phyloP scores from a whole-genome alignment of 1,140 invertebrate genomes.

The Drosophila nigromelanica region DNA sequence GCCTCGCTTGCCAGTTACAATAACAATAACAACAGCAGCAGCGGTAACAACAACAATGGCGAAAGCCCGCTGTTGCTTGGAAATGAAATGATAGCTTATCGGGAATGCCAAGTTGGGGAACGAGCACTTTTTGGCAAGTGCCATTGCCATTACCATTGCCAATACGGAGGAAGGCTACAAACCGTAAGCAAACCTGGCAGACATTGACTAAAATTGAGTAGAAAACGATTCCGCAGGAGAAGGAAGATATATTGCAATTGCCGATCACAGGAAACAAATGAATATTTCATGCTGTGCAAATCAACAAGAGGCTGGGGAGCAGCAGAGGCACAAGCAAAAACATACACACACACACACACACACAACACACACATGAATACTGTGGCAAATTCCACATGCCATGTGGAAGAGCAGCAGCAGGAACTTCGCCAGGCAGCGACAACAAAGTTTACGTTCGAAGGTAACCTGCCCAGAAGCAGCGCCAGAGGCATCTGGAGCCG shows the following conservation, averaged over 20 bases:
- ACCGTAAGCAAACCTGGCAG: slow-evolving; percentile 62
- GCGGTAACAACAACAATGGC: slow-evolving; percentile 31
- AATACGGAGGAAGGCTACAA: slow-evolving; percentile 50
- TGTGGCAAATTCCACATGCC: slow-evolving; percentile 49
- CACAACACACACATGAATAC: slow-evolving; percentile 19
- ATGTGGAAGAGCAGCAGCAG: slow-evolving; percentile 7
- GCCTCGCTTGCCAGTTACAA: slow-evolving; percentile 1
- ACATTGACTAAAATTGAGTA: slow-evolving; percentile 79
- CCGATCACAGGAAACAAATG: slow-evolving; percentile 82
- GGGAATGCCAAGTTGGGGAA: slow-evolving; percentile 45
- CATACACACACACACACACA: slow-evolving; percentile 16
- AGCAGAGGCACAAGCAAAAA: slow-evolving; percentile 1
- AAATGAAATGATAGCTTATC: slow-evolving; percentile 78
- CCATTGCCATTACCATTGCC: slow-evolving; percentile 25
- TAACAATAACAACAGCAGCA: slow-evolving; percentile 4
- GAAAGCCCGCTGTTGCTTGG: slow-evolving; percentile 49
- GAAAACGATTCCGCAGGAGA: slow-evolving; percentile 76
- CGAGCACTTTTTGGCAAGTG: slow-evolving; percentile 60
- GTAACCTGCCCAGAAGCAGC: slow-evolving; percentile 55
- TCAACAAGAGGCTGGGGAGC: slow-evolving; percentile 47
- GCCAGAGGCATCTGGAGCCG: slow-evolving; percentile 25
- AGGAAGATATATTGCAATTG: slow-evolving; percentile 82
- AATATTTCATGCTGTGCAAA: slow-evolving; percentile 82
- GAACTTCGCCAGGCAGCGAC: slow-evolving; percentile 11
- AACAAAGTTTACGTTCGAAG: slow-evolving; percentile 69